These are phyloP conservation scores for Lagodon rhomboides DNA, from an alignment of 2,797 vertebrate species.

Conservation along the genomic window DNA sequence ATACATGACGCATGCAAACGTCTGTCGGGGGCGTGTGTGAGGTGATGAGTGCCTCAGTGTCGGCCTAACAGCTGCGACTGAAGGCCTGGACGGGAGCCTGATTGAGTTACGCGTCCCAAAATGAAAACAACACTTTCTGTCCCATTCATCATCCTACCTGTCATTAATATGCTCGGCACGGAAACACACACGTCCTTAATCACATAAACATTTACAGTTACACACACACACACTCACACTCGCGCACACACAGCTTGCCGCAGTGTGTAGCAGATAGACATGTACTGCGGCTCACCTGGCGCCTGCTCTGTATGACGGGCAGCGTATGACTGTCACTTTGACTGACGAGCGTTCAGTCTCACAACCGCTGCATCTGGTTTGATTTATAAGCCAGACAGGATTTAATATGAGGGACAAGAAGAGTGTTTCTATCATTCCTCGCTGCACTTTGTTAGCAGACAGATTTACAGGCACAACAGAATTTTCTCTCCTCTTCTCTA, in stretches of 20 bases:
- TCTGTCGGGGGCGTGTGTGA: slow-evolving; percentile 6
- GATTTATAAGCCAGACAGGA: slow-evolving; percentile 57
- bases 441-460: slow-evolving; percentile 31
- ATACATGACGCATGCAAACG: not conserved
- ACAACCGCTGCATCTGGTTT: slow-evolving; percentile 38
- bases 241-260: slow-evolving; percentile 6
- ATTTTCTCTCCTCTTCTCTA: not conserved
- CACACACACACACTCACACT: slow-evolving; percentile 1
- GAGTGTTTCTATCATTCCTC: slow-evolving; percentile 28
- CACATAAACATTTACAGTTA: not conserved
- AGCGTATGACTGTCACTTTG: slow-evolving; percentile 64
- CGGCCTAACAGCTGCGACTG: slow-evolving; percentile 38
- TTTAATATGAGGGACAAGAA: slow-evolving; percentile 35
- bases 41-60: slow-evolving; percentile 21
- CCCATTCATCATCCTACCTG: slow-evolving; percentile 66
- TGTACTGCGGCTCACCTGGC: slow-evolving; percentile 56
- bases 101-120: slow-evolving; percentile 66
- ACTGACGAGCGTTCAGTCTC: slow-evolving; percentile 51
- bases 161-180: slow-evolving; percentile 44
- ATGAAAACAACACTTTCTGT: slow-evolving; percentile 56
- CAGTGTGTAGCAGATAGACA: slow-evolving; percentile 33
- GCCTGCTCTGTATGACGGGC: slow-evolving; percentile 53
- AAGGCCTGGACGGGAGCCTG: slow-evolving; percentile 38
- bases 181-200: not conserved
- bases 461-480: slow-evolving; percentile 42